Evolutionary conservation across 2,888 invertebrate species (phyloP).

Genomic region (Callosobruchus maculatus): DNA sequence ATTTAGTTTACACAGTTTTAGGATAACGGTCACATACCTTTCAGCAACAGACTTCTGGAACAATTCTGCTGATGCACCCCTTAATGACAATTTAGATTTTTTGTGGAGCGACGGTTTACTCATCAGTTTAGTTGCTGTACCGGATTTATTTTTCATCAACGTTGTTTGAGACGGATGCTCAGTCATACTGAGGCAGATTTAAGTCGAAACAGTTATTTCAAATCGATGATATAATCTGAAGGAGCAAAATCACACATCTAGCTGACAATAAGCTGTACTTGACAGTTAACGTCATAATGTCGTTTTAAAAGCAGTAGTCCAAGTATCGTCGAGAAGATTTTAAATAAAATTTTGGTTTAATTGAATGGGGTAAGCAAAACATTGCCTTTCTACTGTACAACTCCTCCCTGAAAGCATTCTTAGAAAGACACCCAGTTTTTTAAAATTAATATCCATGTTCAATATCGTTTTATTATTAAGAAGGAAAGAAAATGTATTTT

Average conservation of each 20-base stretch:
- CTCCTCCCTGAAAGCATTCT: no score
- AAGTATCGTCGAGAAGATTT: not conserved
- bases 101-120: not conserved
- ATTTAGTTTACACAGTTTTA: no score
- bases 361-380: not conserved
- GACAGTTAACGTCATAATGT: not conserved
- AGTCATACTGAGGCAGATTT: not conserved
- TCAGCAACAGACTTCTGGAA: not conserved
- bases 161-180: not conserved
- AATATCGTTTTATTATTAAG: no score
- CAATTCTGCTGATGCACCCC: not conserved
- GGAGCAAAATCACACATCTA: not conserved
- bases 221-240: not conserved
- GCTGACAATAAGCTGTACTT: not conserved
- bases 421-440: no score
- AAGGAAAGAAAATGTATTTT: no score
- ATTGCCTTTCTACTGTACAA: no score
- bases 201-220: not conserved
- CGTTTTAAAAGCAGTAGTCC: not conserved
- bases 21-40: not conserved
- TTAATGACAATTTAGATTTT: not conserved
- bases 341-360: not conserved
- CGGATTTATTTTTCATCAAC: not conserved
- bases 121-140: not conserved
- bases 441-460: no score